phyloP scores from a whole-genome alignment of 2,888 invertebrate genomes.

The Galeopsomyia nigrocyanea region DNA sequence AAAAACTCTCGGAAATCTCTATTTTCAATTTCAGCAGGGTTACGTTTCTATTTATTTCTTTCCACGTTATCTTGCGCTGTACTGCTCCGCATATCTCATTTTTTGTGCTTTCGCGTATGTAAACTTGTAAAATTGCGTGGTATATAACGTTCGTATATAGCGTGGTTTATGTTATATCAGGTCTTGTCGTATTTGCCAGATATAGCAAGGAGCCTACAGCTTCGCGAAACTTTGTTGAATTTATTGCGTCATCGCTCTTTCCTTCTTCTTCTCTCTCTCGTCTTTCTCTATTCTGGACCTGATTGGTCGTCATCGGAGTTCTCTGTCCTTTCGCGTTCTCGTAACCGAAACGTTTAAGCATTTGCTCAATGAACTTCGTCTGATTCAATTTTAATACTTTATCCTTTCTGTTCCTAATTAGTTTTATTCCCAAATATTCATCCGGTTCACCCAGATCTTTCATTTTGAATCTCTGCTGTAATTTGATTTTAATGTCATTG shows the following conservation, averaged over 20 bases:
- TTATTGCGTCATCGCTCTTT: too few relatives aligned
- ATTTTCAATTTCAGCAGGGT: too few relatives aligned
- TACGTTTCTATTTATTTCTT: too few relatives aligned
- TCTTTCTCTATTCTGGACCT: constrained; percentile 14
- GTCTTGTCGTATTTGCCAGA: constrained; percentile 43
- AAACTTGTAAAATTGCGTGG: too few relatives aligned
- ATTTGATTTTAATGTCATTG: too few relatives aligned
- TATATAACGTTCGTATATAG: too few relatives aligned
- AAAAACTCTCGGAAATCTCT: too few relatives aligned
- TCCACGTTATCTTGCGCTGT: too few relatives aligned
- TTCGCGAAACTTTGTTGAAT: constrained; percentile 49
- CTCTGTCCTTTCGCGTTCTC: constrained; percentile 4
- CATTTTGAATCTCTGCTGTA: neutral
- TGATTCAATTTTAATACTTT: neutral
- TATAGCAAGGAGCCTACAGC: constrained; percentile 51
- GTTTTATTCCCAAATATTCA: constrained; percentile 8
- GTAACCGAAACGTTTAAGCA: neutral
- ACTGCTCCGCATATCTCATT: too few relatives aligned
- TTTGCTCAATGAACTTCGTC: constrained; percentile 10
- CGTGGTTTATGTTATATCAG: constrained; percentile 41
- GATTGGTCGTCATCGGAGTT: constrained; percentile 16
- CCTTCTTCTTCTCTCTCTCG: neutral
- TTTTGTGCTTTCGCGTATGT: too few relatives aligned
- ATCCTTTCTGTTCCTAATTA: neutral
- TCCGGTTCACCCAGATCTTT: constrained; percentile 1